These are phyloP conservation scores for Pachydiplax longipennis DNA, from an alignment of 2,888 invertebrate species.

Conservation along the genomic window DNA sequence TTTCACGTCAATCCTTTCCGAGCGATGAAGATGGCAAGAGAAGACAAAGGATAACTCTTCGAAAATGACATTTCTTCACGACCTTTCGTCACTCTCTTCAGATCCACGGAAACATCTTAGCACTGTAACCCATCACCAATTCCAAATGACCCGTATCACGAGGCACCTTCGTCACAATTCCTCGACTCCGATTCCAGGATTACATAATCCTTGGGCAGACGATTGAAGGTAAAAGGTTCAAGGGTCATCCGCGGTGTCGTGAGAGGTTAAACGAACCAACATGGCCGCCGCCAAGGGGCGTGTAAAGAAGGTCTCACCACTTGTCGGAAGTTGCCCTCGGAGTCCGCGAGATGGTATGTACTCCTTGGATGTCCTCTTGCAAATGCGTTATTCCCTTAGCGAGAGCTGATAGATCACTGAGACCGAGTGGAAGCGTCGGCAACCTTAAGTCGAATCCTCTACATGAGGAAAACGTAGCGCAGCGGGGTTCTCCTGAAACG, in stretches of 20 bases:
- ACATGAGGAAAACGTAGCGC: not conserved
- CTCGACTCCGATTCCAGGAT: not conserved
- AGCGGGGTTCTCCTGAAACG: not conserved
- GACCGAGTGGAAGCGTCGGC: not conserved
- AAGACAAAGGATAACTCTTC: too few species aligned
- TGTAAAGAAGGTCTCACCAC: not conserved
- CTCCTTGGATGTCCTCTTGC: not conserved
- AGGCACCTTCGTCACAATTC: not conserved
- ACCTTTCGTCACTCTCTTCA: too few species aligned
- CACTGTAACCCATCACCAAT: not conserved
- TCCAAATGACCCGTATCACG: not conserved
- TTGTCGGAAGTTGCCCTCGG: not conserved
- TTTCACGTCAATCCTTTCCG: too few species aligned
- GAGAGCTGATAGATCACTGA: not conserved
- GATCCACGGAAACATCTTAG: too few species aligned
- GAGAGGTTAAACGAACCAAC: not conserved
- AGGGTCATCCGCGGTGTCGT: not conserved
- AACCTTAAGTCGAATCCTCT: not conserved
- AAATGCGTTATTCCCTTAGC: not conserved
- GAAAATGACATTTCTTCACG: too few species aligned
- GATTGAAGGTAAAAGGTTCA: not conserved
- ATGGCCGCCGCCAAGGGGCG: not conserved
- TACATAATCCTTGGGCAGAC: not conserved
- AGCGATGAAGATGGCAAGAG: too few species aligned
- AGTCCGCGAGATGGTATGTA: not conserved